Evolutionary conservation across 2,888 invertebrate genomes (phyloP), one percentile per base, ranked within the genome.

Genomic region (Orthosia incerta): DNA sequence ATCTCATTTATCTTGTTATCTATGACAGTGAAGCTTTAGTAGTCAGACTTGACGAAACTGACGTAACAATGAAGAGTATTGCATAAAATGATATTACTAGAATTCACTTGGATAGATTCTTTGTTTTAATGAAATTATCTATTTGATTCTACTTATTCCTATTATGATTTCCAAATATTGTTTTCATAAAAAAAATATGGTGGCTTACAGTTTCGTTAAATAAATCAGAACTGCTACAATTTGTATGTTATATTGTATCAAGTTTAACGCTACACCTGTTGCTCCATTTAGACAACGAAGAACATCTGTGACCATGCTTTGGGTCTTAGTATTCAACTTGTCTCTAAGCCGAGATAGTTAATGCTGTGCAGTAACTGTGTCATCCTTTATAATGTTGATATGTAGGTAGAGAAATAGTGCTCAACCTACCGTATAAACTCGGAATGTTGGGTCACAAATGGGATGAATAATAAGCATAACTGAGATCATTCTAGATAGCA

Each of bases 1-100:
- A 63, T 61, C 71, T 55, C 65, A 57, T 67, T 51, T 57, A 62
- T 82, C 66, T 66, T 56, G 65, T 67, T 79, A 69, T 74, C 66
- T 65, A 62, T 13, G 53, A n/a, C 18, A 60, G 15, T 65, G 53
- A 53, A 74, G 15, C 70, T 56, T 74, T 72, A 60, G 53, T 61
- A 71, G 13, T 26, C 16, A 53, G 46, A 57, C 31, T 50, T 53
- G 48, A 59, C 23, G 9, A 20, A 60, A 71, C 55, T 70, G 31
- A 66, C 23, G 63, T 64, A 39, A 67, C 11, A 23, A 31, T 63
- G 13, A 31, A 56, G 18, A 50, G n/a, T n/a, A 26, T 15, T 48
- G 51, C 20, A 1, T 16, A 20, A 26, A 7, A 39, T 16, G 3
- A n/a, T n/a, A n/a, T 39, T 16, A 65, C 39, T 45, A 23, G 18